phyloP scores from a whole-genome alignment of 2,888 invertebrate species.

The Omphaloscelis lunosa region DNA sequence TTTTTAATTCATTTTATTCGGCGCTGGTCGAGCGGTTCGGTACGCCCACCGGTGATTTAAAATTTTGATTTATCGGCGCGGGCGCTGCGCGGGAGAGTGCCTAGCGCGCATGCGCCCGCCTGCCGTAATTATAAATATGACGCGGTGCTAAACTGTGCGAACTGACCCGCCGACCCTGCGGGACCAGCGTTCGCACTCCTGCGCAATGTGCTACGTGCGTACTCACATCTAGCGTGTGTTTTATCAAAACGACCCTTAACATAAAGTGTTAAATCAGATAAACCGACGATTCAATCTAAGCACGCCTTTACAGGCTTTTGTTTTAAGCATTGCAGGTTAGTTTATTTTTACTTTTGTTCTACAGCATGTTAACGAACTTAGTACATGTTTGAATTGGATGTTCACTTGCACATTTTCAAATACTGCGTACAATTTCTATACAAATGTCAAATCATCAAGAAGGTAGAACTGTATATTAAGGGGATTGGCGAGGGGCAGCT shows the following conservation, averaged over 20 bases:
- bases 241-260: conserved; percentile 64
- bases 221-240: conserved; percentile 63
- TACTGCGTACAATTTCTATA: conserved; percentile 69
- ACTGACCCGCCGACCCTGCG: conserved; percentile 84
- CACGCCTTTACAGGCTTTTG: conserved; percentile 48
- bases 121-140: conserved; percentile 90
- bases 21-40: conserved; percentile 85
- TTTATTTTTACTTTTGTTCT: conserved; percentile 35
- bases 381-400: conserved; percentile 48
- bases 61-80: conserved; percentile 90
- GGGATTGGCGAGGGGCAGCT: conserved; percentile 79
- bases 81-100: conserved; percentile 81
- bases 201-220: conserved; percentile 63
- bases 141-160: conserved; percentile 90
- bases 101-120: conserved; percentile 79
- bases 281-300: conserved; percentile 60
- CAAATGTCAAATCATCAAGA: conserved; percentile 81
- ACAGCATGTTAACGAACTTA: conserved; percentile 29
- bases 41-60: conserved; percentile 91
- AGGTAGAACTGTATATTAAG: conserved; percentile 68
- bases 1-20: conserved; percentile 91
- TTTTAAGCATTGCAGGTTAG: conserved; percentile 31
- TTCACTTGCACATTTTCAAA: conserved; percentile 67
- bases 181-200: conserved; percentile 76
- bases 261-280: conserved; percentile 65